phyloP scores from a whole-genome alignment of 2,113 vertebrate genomes.

The Sigmodon hispidus region DNA sequence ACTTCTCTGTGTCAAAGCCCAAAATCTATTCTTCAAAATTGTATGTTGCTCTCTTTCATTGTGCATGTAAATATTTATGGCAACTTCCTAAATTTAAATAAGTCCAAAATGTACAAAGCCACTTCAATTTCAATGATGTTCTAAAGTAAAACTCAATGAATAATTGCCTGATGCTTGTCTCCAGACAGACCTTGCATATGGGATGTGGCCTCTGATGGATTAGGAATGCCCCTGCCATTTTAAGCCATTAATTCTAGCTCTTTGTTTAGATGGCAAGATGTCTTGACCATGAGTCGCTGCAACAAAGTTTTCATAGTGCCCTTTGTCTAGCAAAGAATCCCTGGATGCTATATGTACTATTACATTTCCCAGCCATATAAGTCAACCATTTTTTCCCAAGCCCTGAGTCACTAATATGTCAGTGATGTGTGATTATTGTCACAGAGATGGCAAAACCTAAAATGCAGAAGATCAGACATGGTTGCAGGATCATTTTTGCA shows the following conservation, averaged over 20 bases:
- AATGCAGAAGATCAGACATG: not conserved
- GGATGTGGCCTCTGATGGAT: not conserved
- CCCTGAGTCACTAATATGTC: not conserved
- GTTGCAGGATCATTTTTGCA: not conserved
- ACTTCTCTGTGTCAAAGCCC: not conserved
- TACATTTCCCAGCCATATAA: not conserved
- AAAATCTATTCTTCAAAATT: constrained; percentile 7
- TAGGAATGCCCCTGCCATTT: not conserved
- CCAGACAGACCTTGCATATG: not conserved
- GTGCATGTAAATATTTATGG: constrained; percentile 38
- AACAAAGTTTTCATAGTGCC: not conserved
- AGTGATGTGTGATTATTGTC: not conserved
- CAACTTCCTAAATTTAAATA: constrained; percentile 38
- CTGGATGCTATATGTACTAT: not conserved
- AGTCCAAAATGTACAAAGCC: constrained; percentile 8
- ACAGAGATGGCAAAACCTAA: constrained; percentile 14
- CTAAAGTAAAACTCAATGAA: not conserved
- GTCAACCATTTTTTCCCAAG: constrained; percentile 15
- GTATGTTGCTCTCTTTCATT: constrained; percentile 1
- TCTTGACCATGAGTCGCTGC: not conserved
- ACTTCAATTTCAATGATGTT: constrained; percentile 3
- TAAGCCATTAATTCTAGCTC: not conserved
- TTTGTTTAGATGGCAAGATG: constrained; percentile 34
- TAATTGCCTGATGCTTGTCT: not conserved
- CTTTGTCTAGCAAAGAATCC: constrained; percentile 3